Evolutionary conservation across 1,140 invertebrate genomes (phyloP), one percentile per base, ranked within the genome.

Genomic region (Anoplolepis gracilipes): DNA sequence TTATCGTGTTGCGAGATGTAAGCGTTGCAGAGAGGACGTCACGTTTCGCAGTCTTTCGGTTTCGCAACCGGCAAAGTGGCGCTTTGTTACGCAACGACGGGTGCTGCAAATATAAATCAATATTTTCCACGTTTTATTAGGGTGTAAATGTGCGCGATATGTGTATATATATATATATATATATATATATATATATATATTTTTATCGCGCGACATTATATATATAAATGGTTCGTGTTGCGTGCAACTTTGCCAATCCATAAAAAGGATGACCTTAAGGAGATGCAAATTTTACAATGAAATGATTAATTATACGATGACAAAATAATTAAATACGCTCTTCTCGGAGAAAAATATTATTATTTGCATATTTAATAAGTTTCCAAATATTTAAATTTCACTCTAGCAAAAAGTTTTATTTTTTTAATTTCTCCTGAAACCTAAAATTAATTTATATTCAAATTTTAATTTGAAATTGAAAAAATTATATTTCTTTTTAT

Each of bases 81-180:
- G 64, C 53, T 81, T 57, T 64, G 55, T 90, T 64, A 90, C 82
- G 93, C 93, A 57, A 93, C 92, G 61, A 93, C 90, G 16, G 93
- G 92, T 28, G 93, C 93, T 93, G 91, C 4, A 92, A 62, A 92
- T 86, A 62, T 64, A 69, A 85, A 85, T 86, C 72, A 86, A 90
- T 90, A 88, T 59, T 81, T 69, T 22, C 28, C 65, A 69, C 25
- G 16, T 85, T 85, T 82, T 13, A 82, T 22, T 53, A 2, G 6
- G 22, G 33, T 8, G 4, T 79, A 39, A 39, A 30, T 30, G 22
- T 8, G 22, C 10, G 46, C 46, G 3, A 49, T 49, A 49, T 49
- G 19, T 49, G 19, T 49, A 49, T 16, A 46, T 46, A 42, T 42
- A 42, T 11, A 42, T 42, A 42, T 42, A 42, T 42, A 42, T 42